These are phyloP conservation scores for Anseranas semipalmata DNA, from an alignment of 2,113 vertebrate genomes.

Conservation along the genomic window DNA sequence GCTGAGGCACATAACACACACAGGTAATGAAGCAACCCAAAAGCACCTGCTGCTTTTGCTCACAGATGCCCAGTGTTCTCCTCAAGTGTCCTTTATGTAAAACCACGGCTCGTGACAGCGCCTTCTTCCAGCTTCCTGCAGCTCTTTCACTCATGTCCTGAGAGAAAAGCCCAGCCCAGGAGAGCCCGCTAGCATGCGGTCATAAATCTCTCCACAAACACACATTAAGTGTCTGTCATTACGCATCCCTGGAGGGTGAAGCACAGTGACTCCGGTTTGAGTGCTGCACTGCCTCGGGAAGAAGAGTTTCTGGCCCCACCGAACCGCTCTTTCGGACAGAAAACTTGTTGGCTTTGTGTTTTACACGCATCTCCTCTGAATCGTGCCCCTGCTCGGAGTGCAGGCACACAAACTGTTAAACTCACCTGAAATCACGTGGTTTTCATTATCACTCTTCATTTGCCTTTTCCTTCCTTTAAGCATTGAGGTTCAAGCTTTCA, in stretches of 20 bases:
- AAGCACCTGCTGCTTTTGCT: neutral
- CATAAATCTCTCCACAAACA: neutral
- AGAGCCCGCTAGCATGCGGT: neutral
- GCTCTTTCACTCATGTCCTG: rapidly evolving
- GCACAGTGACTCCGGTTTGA: neutral
- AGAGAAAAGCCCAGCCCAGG: neutral
- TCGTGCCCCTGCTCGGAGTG: neutral
- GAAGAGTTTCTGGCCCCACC: neutral
- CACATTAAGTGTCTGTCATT: neutral
- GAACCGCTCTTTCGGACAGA: neutral
- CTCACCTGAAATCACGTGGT: neutral
- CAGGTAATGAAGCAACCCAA: neutral
- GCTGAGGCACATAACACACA: too few relatives aligned
- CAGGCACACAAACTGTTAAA: too few relatives aligned
- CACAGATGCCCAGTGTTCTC: neutral
- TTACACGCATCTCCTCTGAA: neutral
- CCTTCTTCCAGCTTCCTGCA: neutral
- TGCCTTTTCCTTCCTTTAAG: neutral
- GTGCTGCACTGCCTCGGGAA: neutral
- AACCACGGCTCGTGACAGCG: neutral
- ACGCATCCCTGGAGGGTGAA: neutral
- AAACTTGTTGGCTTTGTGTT: neutral
- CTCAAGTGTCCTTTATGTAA: neutral
- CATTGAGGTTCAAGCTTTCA: neutral
- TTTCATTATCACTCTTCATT: neutral